Conservation (phyloP, 1,140 invertebrate genomes). For the Antheraea mylitta region DNA sequence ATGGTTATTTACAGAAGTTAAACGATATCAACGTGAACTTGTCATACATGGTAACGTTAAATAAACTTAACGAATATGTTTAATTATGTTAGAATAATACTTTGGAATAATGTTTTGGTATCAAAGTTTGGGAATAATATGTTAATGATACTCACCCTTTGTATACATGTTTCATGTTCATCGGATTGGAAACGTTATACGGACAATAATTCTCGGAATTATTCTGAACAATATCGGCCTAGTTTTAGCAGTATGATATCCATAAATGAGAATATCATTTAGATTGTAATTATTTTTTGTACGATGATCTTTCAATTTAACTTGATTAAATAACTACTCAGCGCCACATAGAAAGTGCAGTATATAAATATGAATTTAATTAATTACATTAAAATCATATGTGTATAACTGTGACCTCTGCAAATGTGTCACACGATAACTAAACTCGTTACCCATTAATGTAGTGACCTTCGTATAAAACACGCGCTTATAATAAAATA, state of each 20-base stretch:
- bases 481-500: neutral
- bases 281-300: neutral
- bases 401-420: neutral
- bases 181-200: conserved; percentile 7
- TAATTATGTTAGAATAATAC: conserved; percentile 16
- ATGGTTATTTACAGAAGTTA: neutral
- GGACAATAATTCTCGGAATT: neutral
- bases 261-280: neutral
- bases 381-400: neutral
- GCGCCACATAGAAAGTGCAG: neutral
- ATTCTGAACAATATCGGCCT: neutral
- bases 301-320: no score
- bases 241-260: neutral
- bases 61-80: neutral
- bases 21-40: neutral
- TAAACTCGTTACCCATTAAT: neutral
- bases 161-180: conserved; percentile 7
- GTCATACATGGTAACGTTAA: neutral
- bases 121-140: neutral
- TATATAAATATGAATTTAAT: neutral
- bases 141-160: conserved; percentile 1
- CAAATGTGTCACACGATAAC: neutral
- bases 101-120: neutral
- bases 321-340: neutral
- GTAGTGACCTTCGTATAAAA: neutral